Percentiles rank a stretch among this genome's conserved stretches.
These are phyloP conservation scores for Callimorpha dominula DNA, from an alignment of 2,888 invertebrate species.

Conservation along the genomic window DNA sequence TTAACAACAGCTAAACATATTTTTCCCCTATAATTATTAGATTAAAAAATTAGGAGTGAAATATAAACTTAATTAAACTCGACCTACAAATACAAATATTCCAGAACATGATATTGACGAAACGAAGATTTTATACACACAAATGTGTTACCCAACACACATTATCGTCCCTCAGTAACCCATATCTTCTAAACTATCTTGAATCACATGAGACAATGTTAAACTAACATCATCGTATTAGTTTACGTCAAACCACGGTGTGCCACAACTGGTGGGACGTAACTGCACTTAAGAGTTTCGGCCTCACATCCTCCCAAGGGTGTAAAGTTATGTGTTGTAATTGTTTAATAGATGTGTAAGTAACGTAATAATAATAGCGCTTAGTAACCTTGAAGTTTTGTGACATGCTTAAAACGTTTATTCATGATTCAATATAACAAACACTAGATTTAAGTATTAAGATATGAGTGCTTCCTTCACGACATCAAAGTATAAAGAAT, in stretches of 20 bases:
- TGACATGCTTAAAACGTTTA: neutral
- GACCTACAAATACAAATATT: neutral
- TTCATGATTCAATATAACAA: neutral
- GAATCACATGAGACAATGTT: slow-evolving; percentile 22
- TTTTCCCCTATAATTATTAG: too few species aligned
- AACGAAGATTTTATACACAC: neutral
- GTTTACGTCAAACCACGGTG: slow-evolving; percentile 41
- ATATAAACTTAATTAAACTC: neutral
- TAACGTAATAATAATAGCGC: slow-evolving; percentile 4
- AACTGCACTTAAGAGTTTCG: slow-evolving; percentile 21
- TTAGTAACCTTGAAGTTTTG: neutral
- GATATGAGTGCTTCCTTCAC: too few species aligned
- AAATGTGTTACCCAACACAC: slow-evolving; percentile 9
- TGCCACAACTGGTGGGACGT: slow-evolving; percentile 1
- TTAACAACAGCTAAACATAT: too few species aligned
- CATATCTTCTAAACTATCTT: slow-evolving; percentile 21
- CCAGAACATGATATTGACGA: neutral
- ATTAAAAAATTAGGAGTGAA: too few species aligned
- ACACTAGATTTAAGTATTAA: too few species aligned
- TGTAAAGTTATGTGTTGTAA: slow-evolving; percentile 12
- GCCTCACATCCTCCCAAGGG: neutral
- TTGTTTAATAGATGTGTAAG: slow-evolving; percentile 16
- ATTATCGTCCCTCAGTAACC: slow-evolving; percentile 12
- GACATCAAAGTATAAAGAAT: too few species aligned
- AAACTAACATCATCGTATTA: slow-evolving; percentile 48